These are phyloP conservation scores for Ctenochaetus hawaiiensis DNA, from an alignment of 2,797 vertebrate species.

Conservation along the genomic window DNA sequence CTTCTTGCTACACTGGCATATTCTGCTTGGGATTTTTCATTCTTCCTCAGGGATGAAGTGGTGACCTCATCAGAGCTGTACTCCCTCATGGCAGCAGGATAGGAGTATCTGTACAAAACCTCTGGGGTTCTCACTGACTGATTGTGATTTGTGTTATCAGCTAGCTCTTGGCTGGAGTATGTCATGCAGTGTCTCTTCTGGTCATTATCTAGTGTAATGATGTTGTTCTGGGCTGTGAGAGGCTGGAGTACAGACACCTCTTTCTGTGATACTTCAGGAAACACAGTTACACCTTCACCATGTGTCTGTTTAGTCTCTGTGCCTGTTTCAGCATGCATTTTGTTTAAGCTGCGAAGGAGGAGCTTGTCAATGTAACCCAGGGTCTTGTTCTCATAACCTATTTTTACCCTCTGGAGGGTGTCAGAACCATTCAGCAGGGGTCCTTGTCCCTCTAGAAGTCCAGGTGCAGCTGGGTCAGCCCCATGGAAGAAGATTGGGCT, in stretches of 20 bases:
- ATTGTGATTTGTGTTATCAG: constrained; percentile 41
- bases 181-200: constrained; percentile 59
- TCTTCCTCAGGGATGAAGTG: constrained; percentile 54
- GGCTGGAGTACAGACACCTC: constrained; percentile 31
- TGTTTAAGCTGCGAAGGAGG: constrained; percentile 84
- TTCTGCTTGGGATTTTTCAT: constrained; percentile 48
- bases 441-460: constrained; percentile 53
- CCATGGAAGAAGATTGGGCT: constrained; percentile 91
- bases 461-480: constrained; percentile 56
- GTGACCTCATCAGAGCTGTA: constrained; percentile 66
- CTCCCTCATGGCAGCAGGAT: constrained; percentile 62
- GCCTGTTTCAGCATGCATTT: constrained; percentile 61
- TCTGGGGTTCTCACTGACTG: constrained; percentile 51
- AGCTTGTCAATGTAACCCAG: constrained; percentile 90
- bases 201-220: constrained; percentile 38
- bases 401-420: constrained; percentile 58
- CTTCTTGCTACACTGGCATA: constrained; percentile 41
- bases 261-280: constrained; percentile 53
- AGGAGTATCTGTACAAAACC: constrained; percentile 60
- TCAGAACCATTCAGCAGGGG: constrained; percentile 38
- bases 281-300: constrained; percentile 46
- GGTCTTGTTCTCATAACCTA: constrained; percentile 72
- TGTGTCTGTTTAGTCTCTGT: constrained; percentile 55
- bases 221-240: constrained; percentile 44
- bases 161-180: constrained; percentile 61